Evolutionary conservation across 1,140 invertebrate genomes (phyloP).

Genomic region (Caenorhabditis elegans): WBcel235 BX284602.5:8907501-8908000

Average conservation of each 20-base stretch:
- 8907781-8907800: constrained; percentile 25
- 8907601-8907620: too few relatives aligned
- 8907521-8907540: too few relatives aligned
- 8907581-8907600: too few relatives aligned
- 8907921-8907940: not conserved
- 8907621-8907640: too few relatives aligned
- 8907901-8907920: not conserved
- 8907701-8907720: constrained; percentile 48
- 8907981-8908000: constrained; percentile 45
- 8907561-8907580: too few relatives aligned
- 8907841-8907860: not conserved
- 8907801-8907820: not conserved
- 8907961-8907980: constrained; percentile 38
- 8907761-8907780: constrained; percentile 39
- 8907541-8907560: too few relatives aligned
- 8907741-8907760: constrained; percentile 47
- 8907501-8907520: too few relatives aligned
- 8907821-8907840: not conserved
- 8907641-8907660: too few relatives aligned
- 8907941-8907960: not conserved
- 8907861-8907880: constrained; percentile 36
- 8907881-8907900: constrained; percentile 39
- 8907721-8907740: constrained; percentile 51
- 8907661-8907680: too few relatives aligned
- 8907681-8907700: too few relatives aligned